Base-by-base conservation (phyloP, 2,113 vertebrate species). In the Gorsachius goisagi region DNA sequence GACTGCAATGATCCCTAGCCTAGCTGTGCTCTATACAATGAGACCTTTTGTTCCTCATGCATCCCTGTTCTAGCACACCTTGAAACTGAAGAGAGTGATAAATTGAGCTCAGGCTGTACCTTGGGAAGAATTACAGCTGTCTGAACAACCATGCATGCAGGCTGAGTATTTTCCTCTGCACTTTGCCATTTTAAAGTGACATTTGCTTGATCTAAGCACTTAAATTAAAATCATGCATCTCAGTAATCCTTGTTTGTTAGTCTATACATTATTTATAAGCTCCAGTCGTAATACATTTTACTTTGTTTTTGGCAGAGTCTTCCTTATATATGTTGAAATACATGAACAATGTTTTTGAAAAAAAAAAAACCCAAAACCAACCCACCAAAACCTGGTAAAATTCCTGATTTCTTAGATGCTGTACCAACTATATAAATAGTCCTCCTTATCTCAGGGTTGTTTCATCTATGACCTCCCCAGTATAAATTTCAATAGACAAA, bases 51-150 rank as follows among this genome's bases (percentile, higher is more conserved):
- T 86, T 77, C 75, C 71, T 66, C 37, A 1, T 7, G 15, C 53
- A 33, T 56, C 63, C 62, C 66, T 76, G 56, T 26, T 83, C 58
- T 66, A 83, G 85, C 85, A 92, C 72, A 86, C 85, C 92, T 94
- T 76, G 85, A 73, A 92, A 76, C 45, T 60, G 62, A 58, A 68
- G 35, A 83, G 39, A 77, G 33, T 47, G 90, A 94, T 88, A 74
- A 96, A 95, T 66, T 8, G 72, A 95, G 88, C 78, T 73, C 55
- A 64, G 85, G 67, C 55, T 90, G 63, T 62, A 86, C 85, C 49
- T 60, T 77, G 67, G 75, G 72, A 97, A 85, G 92, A 95, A 88
- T 95, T 95, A 90, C 63, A 81, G 81, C 89, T 94, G 62, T 41
- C 77, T 94, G 83, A 93, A 93, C 49, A 92, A 6, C 81, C 74